These are phyloP conservation scores for Sinocyclocheilus grahami DNA, from an alignment of 2,113 vertebrate genomes.

Conservation along the genomic window DNA sequence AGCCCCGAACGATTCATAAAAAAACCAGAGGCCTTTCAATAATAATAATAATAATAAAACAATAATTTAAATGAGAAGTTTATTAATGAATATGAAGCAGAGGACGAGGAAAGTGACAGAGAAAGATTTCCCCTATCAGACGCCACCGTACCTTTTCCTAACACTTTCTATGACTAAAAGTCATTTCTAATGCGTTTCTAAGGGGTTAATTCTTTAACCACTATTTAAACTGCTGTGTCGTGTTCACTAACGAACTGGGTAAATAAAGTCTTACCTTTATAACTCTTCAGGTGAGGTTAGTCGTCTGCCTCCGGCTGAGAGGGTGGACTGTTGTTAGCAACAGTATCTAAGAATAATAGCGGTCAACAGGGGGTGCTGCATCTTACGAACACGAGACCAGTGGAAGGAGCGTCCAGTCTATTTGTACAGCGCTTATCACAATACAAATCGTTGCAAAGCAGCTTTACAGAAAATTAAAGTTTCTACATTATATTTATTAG, in stretches of 20 bases:
- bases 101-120: not conserved
- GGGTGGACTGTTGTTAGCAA: conserved; percentile 74
- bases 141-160: not conserved
- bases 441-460: no score
- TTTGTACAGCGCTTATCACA: not conserved
- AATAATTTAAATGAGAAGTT: not conserved
- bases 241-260: not conserved
- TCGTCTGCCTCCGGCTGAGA: not conserved
- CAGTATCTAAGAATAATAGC: conserved; percentile 67
- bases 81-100: not conserved
- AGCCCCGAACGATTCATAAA: not conserved
- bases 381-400: not conserved
- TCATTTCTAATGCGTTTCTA: no score
- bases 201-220: no score
- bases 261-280: not conserved
- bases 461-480: no score
- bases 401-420: not conserved
- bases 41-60: not conserved
- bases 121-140: no score
- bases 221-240: no score
- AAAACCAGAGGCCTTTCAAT: not conserved
- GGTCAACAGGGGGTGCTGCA: not conserved
- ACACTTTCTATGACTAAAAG: not conserved
- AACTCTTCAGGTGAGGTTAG: not conserved
- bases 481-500: no score